Evolutionary conservation across 2,797 vertebrate genomes (phyloP), one percentile per base, ranked within the genome.

Genomic region (Anisognathus igniventris): DNA sequence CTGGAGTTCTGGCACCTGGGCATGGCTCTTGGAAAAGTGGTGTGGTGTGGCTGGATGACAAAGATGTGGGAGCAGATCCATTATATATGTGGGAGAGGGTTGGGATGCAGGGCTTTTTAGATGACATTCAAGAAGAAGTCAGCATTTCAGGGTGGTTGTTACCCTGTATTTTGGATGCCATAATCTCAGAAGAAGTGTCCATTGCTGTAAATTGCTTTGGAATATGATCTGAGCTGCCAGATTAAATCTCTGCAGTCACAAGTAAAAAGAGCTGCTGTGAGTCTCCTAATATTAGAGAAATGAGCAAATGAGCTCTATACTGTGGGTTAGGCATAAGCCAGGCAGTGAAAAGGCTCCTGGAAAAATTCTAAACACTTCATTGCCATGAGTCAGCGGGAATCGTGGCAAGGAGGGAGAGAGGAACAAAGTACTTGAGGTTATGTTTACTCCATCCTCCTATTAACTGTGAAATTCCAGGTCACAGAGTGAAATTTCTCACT

Each of bases 391-490:
- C 82, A 88, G 93, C 25, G 14, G 61, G 65, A 86, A n/a, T 61
- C 0, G 4, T 88, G 73, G 65, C 54, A 54, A 68, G 61, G 27
- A 83, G 40, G 47, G 76, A 72, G 73, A 91, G 60, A 91, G 79
- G 40, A 96, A 62, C 76, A 65, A 92, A 88, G 58, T 88, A 40
- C 62, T 89, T 86, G 50, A 85, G 78, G 75, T 93, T 90, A 42
- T 87, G 75, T 89, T 91, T 91, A 91, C 45, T 27, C 48, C 51
- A 57, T 82, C n/a, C 35, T 92, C 20, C 53, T 30, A 19, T 92
- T 88, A 90, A 93, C 57, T 71, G 60, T 91, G 73, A 92, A 75
- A 93, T 90, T 82, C 57, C 64, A 81, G 74, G 76, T 75, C 76
- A 89, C 3, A 4, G 25, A 88, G 48, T 73, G 68, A 83, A 88